These are phyloP conservation scores for Pasiphila rectangulata DNA, from an alignment of 2,888 invertebrate genomes.

Conservation along the genomic window DNA sequence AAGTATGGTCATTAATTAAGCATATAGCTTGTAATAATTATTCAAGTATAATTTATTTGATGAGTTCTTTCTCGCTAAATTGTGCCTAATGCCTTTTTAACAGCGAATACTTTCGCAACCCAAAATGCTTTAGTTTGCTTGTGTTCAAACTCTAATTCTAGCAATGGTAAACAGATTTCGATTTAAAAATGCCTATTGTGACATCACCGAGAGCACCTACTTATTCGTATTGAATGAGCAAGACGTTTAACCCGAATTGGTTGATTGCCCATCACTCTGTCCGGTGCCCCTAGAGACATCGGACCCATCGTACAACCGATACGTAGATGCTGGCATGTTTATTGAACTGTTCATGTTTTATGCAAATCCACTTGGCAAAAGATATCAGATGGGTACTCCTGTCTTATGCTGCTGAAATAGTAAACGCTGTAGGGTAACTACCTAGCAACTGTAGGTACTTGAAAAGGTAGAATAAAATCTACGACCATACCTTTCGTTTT, in stretches of 20 bases:
- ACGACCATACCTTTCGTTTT: background rate
- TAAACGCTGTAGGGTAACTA: slow-evolving; percentile 1
- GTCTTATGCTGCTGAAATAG: slow-evolving; percentile 5
- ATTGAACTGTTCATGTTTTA: slow-evolving; percentile 36
- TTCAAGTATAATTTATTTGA: too few relatives aligned
- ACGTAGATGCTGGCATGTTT: slow-evolving; percentile 34
- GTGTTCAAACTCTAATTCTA: background rate
- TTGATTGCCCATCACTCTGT: slow-evolving; percentile 63
- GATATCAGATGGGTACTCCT: slow-evolving; percentile 6
- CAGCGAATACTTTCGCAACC: too few relatives aligned
- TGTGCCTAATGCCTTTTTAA: too few relatives aligned
- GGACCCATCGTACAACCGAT: slow-evolving; percentile 31
- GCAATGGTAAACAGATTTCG: slow-evolving; percentile 1
- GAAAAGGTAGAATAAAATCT: slow-evolving; percentile 2
- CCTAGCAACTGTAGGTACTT: background rate
- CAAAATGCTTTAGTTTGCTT: too few relatives aligned
- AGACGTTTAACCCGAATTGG: slow-evolving; percentile 68
- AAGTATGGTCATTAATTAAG: too few relatives aligned
- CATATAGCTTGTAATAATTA: too few relatives aligned
- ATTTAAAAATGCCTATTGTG: slow-evolving; percentile 1
- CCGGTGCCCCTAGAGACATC: slow-evolving; percentile 41
- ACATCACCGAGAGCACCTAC: too few relatives aligned
- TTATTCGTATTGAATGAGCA: slow-evolving; percentile 38
- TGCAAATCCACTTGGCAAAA: slow-evolving; percentile 10
- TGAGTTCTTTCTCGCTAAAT: too few relatives aligned